These are phyloP conservation scores for Papilio helenus DNA, from an alignment of 1,140 invertebrate species.

Conservation along the genomic window DNA sequence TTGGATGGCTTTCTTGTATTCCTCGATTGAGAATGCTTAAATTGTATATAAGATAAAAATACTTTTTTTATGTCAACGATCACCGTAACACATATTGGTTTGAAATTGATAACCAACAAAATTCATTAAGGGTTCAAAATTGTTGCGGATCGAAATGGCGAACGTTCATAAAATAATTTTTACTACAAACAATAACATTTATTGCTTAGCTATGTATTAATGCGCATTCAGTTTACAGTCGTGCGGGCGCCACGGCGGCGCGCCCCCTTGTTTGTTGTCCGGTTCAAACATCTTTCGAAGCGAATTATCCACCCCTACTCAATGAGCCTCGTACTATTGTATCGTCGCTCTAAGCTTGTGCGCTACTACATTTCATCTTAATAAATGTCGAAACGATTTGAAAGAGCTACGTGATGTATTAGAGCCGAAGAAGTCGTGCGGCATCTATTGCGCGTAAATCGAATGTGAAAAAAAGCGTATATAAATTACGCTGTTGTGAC, in stretches of 20 bases:
- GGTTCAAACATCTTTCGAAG: constrained; percentile 59
- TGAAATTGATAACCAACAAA: constrained; percentile 55
- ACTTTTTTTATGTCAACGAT: background rate
- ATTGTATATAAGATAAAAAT: background rate
- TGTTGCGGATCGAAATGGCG: constrained; percentile 54
- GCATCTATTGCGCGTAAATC: constrained; percentile 25
- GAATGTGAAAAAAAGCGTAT: constrained; percentile 26
- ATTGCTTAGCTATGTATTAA: constrained; percentile 79
- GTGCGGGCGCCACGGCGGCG: constrained; percentile 66
- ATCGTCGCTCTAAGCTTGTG: constrained; percentile 55
- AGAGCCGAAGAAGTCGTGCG: constrained; percentile 14
- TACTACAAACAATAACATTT: constrained; percentile 81
- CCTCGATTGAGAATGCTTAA: background rate
- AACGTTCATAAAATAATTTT: constrained; percentile 77
- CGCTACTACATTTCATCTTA: constrained; percentile 43
- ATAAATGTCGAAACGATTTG: constrained; percentile 35
- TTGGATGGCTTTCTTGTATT: background rate
- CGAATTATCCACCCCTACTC: constrained; percentile 53
- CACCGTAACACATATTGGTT: background rate
- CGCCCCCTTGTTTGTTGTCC: constrained; percentile 55
- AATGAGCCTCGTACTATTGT: constrained; percentile 46
- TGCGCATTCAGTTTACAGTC: constrained; percentile 73
- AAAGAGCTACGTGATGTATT: constrained; percentile 35
- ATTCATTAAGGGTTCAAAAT: constrained; percentile 65
- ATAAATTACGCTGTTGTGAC: constrained; percentile 45